Conservation (phyloP, 2,888 invertebrate species). For the Caenorhabditis angaria region DNA sequence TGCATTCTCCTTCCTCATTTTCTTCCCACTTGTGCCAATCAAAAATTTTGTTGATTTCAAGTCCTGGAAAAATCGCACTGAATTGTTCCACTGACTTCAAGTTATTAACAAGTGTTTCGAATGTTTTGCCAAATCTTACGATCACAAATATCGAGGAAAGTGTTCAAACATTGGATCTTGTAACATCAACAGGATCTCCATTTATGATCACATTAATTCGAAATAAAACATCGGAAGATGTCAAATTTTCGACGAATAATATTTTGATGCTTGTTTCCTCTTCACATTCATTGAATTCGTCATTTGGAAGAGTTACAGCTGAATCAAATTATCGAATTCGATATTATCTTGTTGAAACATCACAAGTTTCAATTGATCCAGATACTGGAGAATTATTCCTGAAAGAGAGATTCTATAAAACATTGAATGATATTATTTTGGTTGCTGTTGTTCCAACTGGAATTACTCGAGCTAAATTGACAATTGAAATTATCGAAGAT, state of each 20-base stretch:
- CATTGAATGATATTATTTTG: conserved; percentile 24
- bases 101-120: background rate
- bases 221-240: conserved; percentile 21
- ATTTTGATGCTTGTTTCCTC: conserved; percentile 38
- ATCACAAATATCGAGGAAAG: background rate
- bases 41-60: conserved; percentile 15
- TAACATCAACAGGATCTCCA: conserved; percentile 9
- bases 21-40: conserved; percentile 2
- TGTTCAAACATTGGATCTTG: background rate
- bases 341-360: conserved; percentile 39
- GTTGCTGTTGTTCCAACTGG: conserved; percentile 29
- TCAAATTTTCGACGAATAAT: conserved; percentile 23
- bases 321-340: conserved; percentile 36
- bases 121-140: background rate
- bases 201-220: conserved; percentile 29
- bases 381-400: conserved; percentile 36
- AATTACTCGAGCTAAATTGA: conserved; percentile 27
- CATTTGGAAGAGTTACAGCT: conserved; percentile 48
- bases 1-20: background rate
- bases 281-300: conserved; percentile 12
- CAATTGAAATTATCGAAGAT: conserved; percentile 37
- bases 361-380: conserved; percentile 22
- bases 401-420: conserved; percentile 21
- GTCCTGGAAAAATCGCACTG: conserved; percentile 19
- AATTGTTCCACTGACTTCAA: conserved; percentile 6